Conservation (phyloP, 2,797 vertebrate genomes). For the Aphelocoma californica region DNA sequence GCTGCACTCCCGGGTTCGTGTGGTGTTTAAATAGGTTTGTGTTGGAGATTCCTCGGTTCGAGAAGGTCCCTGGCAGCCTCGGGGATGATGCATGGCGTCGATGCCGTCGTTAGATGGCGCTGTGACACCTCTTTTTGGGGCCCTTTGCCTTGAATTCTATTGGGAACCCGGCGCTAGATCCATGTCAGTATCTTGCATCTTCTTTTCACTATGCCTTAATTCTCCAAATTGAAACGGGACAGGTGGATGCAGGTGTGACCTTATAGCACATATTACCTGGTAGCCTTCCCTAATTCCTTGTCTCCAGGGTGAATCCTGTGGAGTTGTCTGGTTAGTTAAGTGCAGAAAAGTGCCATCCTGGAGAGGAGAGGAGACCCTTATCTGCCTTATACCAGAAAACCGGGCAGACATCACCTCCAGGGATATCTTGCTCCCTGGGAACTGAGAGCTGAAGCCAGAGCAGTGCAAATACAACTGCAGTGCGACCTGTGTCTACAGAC, state of each 20-base stretch:
- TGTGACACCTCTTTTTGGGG: slow-evolving; percentile 20
- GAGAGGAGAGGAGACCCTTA: background rate
- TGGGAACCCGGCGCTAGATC: background rate
- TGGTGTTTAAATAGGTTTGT: background rate
- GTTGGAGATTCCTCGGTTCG: background rate
- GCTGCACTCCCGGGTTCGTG: background rate
- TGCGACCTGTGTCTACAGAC: background rate
- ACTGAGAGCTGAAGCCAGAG: background rate
- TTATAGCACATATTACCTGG: background rate
- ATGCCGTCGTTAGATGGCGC: slow-evolving; percentile 48
- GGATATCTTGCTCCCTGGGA: background rate
- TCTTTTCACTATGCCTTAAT: background rate
- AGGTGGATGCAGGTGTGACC: background rate
- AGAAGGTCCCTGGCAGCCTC: background rate
- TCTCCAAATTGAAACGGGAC: background rate
- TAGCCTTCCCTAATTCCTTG: background rate
- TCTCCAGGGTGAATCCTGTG: background rate
- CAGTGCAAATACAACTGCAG: background rate
- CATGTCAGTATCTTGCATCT: background rate
- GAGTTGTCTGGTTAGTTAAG: background rate
- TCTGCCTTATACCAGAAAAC: background rate
- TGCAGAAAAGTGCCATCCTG: background rate
- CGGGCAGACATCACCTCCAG: background rate
- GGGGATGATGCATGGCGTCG: background rate
- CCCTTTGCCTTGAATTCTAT: background rate